phyloP scores from a whole-genome alignment of 2,797 vertebrate species.

The Phoxinus dragarum region DNA sequence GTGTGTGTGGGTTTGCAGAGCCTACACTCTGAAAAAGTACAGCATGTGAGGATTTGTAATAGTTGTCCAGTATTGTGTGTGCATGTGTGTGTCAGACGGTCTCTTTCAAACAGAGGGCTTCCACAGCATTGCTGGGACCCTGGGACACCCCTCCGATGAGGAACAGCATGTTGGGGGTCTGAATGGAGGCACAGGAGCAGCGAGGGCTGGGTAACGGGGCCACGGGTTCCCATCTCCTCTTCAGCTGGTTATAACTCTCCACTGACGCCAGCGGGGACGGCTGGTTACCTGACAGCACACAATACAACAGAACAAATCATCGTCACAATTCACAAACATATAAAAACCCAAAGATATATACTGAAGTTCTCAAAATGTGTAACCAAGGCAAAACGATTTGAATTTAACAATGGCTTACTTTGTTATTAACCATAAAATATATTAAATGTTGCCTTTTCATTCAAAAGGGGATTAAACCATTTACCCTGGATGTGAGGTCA shows the following conservation, averaged over 20 bases:
- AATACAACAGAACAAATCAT: slow-evolving; percentile 12
- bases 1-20: slow-evolving; percentile 35
- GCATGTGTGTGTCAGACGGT: slow-evolving; percentile 79
- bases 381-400: not conserved
- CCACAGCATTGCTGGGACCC: slow-evolving; percentile 91
- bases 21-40: slow-evolving; percentile 49
- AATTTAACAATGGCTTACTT: not conserved
- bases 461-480: not conserved
- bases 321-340: slow-evolving; percentile 17
- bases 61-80: slow-evolving; percentile 36
- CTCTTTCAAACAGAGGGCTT: slow-evolving; percentile 89
- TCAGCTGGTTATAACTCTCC: slow-evolving; percentile 89
- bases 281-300: slow-evolving; percentile 85
- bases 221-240: slow-evolving; percentile 89
- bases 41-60: slow-evolving; percentile 53
- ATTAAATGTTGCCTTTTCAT: not conserved
- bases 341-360: not conserved
- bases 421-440: not conserved
- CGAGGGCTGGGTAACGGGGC: slow-evolving; percentile 90
- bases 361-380: not conserved
- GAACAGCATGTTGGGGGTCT: slow-evolving; percentile 83
- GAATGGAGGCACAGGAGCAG: slow-evolving; percentile 90
- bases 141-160: slow-evolving; percentile 94
- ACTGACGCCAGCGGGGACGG: slow-evolving; percentile 88
- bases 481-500: not conserved